A percentile compares a stretch with the other conserved stretches of the same genome.
Conservation (phyloP, 2,797 vertebrate species). For the Alcedo quadribrachys region DNA sequence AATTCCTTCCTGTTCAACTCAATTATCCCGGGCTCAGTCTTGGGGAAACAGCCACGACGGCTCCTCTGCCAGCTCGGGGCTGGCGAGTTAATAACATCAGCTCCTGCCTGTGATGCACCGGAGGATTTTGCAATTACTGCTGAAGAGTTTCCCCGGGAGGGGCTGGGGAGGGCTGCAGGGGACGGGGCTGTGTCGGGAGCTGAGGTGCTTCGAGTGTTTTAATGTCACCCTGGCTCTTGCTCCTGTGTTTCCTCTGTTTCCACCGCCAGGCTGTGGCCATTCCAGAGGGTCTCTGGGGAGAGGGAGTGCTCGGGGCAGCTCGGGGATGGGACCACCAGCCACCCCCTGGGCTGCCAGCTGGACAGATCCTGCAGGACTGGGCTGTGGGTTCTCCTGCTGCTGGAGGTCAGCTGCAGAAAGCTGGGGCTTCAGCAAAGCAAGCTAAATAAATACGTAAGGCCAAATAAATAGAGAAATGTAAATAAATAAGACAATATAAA, state of each 20-base stretch:
- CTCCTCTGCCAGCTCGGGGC: conserved; percentile 26
- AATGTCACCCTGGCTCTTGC: not conserved
- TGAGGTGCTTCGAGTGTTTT: rapidly evolving
- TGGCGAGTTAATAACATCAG: conserved; percentile 11
- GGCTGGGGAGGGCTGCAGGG: not conserved
- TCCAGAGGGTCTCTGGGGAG: not conserved
- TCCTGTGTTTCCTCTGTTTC: not conserved
- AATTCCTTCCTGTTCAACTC: conserved; percentile 29
- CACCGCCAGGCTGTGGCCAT: not conserved
- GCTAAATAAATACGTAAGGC: not conserved
- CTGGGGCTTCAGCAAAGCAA: not conserved
- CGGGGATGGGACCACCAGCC: too few relatives aligned
- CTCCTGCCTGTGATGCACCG: not conserved
- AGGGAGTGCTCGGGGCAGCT: not conserved
- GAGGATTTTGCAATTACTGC: not conserved
- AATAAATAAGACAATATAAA: not conserved
- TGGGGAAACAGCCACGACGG: conserved; percentile 35
- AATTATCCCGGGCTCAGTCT: conserved; percentile 40
- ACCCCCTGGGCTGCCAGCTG: not conserved
- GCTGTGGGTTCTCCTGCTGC: not conserved
- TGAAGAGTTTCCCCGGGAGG: not conserved
- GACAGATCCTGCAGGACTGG: not conserved
- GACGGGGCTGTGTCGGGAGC: rapidly evolving
- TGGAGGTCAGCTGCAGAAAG: not conserved
- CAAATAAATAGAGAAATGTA: not conserved